Conservation (phyloP, 2,113 vertebrate species). For the Jacana jacana region DNA sequence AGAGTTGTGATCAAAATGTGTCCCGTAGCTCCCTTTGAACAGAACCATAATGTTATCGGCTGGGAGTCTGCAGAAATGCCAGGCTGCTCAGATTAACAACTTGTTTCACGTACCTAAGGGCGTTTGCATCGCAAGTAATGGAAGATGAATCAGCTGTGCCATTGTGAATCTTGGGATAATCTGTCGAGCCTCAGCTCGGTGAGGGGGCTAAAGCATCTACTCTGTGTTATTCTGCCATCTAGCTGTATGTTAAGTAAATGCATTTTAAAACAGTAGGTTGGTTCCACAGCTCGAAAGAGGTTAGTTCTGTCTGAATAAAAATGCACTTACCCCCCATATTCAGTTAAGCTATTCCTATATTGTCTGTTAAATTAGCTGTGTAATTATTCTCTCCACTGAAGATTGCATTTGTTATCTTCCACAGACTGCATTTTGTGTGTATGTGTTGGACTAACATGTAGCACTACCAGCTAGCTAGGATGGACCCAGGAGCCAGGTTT, state of each 20-base stretch:
- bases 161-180: accelerated
- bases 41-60: accelerated
- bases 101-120: not conserved
- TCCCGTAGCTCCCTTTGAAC: not conserved
- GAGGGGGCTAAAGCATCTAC: not conserved
- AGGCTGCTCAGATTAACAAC: not conserved
- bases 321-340: not conserved
- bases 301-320: not conserved
- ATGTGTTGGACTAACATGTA: accelerated
- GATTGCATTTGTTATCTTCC: not conserved
- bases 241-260: not conserved
- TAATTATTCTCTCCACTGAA: not conserved
- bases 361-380: not conserved
- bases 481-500: not conserved
- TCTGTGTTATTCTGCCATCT: not conserved
- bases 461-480: not conserved
- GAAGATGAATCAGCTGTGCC: not conserved
- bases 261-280: too few species aligned
- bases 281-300: not conserved
- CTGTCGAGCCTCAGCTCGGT: too few species aligned
- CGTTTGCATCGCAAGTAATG: accelerated
- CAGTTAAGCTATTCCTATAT: not conserved
- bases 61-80: not conserved
- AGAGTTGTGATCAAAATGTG: too few species aligned
- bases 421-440: not conserved